Base-by-base conservation (phyloP, 2,888 invertebrate genomes). In the Malthinus flaveolus region DNA sequence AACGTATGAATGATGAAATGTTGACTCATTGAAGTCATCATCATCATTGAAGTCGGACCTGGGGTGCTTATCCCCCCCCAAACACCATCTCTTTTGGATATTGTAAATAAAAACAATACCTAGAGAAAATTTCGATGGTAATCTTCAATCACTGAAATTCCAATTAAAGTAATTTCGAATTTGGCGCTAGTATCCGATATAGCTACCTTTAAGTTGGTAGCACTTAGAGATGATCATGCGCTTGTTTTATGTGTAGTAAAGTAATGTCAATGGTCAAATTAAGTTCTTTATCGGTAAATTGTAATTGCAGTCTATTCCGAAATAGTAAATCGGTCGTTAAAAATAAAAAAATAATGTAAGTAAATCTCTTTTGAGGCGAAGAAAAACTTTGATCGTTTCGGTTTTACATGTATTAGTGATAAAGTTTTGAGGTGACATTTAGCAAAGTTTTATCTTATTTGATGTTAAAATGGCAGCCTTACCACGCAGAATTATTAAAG, bases 401-500 rank as follows among this genome's bases (percentile, higher is more conserved):
- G 39, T 42, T 42, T 42, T 42, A 10, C 15, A 15, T 42, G 23
- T 15, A 42, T 42, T 42, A 15, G 39, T 42, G 39, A 3, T 23
- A 23, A 23, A 23, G 23, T 23, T 23, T 23, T 23, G 23, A 23
- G 23, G 23, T 23, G 39, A 42, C 15, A 9, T 42, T 42, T 42
- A 15, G 23, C 13, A 42, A 15, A 42, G 23, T 42, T 42, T 15
- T 13, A n/a, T 42, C 7, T 23, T 42, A 23, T 42, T 42, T 42
- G 11, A 9, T 23, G n/a, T 7, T 23, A 78, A 78, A 83, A 93
- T 93, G 93, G 91, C 93, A 84, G 91, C 89, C 81, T 83, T 93
- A 85, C 93, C 93, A 82, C 87, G 93, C 81, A 89, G 93, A 85
- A 93, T 93, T 82, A 91, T 93, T 79, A 93, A 97, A 89, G 97